Base-by-base conservation (phyloP, 2,113 vertebrate genomes). In the Xiphias gladius region DNA sequence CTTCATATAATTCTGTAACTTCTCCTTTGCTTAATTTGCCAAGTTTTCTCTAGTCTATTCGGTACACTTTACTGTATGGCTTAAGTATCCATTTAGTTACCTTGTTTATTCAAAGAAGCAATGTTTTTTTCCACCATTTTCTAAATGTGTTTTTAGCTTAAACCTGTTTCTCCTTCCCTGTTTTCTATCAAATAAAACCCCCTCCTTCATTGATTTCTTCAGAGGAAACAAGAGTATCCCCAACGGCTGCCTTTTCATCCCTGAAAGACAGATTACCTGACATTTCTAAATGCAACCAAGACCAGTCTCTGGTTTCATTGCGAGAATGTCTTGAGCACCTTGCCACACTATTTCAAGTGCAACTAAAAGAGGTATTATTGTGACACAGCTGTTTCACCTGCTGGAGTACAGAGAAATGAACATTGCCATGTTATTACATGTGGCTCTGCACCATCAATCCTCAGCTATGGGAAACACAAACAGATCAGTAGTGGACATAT, bases 211-310 rank as follows among this genome's bases (percentile, higher is more conserved):
- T 83, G 89, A 93, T 92, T 94, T 92, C 83, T 92, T 75, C 48
- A 73, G 85, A 88, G 84, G 88, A 87, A 91, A 92, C 84, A 81
- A 82, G 83, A 85, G 83, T 89, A 83, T 90, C 89, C 89, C 91
- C 91, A 78, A 65, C 52, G 89, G 90, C 90, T 82, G 73, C 79
- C 61, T 90, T 91, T 91, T 89, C 88, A 77, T 92, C 80, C 83
- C 63, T 83, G 67, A 85, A 89, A 89, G 91, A 92, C 88, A 83
- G 85, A 93, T 93, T 85, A 91, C 86, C 87, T 93, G 91, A 89
- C 90, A 89, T 92, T 88, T 93, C 82, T 86, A 88, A 90, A 90
- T 82, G 79, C 84, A 88, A 84, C 88, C 68, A 70, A 68, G 74
- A 71, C 86, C 55, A 65, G 84, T 82, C 75, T 73, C 54, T 62